Conservation (phyloP, 1,140 invertebrate genomes). For the Wasmannia auropunctata region DNA sequence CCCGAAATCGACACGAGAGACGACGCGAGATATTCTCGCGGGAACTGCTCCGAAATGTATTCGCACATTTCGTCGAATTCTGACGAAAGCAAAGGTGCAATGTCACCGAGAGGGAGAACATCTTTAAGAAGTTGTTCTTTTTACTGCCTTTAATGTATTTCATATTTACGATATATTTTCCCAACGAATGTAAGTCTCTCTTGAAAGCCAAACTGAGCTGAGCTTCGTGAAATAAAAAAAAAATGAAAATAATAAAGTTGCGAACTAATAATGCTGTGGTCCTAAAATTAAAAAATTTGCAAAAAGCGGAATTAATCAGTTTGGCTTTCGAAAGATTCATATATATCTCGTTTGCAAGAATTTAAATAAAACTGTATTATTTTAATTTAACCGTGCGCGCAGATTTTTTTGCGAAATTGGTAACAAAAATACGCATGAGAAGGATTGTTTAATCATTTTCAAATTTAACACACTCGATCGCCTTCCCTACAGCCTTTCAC, state of each 20-base stretch:
- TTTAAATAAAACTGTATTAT: not conserved
- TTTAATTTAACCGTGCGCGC: not conserved
- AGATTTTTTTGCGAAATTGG: not conserved
- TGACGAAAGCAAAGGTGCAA: not conserved
- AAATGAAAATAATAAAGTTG: not conserved
- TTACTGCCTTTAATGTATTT: not conserved
- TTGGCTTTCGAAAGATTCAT: not conserved
- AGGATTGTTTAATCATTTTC: too few relatives aligned
- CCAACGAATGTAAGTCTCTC: not conserved
- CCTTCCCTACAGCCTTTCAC: conserved; percentile 51
- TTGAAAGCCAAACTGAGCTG: not conserved
- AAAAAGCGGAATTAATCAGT: not conserved
- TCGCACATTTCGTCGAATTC: conserved; percentile 20
- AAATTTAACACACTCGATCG: too few relatives aligned
- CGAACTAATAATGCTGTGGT: not conserved
- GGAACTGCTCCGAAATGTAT: conserved; percentile 26
- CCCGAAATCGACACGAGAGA: conserved; percentile 13
- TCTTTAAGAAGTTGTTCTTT: not conserved
- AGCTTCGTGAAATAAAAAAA: not conserved
- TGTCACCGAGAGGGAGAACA: not conserved
- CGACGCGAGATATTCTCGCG: conserved; percentile 35
- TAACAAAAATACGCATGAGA: not conserved
- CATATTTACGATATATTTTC: not conserved
- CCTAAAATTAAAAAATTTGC: not conserved
- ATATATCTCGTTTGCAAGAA: not conserved